A percentile compares a stretch with the other conserved stretches of the same genome.
These are phyloP conservation scores for Tinamus major DNA, from an alignment of 2,797 vertebrate genomes.

Conservation along the genomic window DNA sequence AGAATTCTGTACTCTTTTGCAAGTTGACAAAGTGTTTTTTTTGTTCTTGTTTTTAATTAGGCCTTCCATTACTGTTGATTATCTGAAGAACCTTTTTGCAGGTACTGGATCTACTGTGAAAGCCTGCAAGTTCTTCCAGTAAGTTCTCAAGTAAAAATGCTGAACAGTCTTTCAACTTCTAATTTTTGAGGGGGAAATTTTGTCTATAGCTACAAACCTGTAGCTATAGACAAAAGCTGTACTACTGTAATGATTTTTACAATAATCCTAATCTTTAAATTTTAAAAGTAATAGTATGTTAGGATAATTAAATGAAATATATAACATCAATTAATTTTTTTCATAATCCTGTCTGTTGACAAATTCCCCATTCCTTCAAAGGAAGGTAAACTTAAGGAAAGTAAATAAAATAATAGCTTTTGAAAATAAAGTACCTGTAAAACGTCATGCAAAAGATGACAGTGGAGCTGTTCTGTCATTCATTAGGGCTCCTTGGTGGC, in stretches of 20 bases:
- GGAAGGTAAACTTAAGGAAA: background rate
- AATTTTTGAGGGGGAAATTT: background rate
- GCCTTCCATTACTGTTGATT: conserved; percentile 84
- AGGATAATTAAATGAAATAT: background rate
- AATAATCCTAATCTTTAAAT: background rate
- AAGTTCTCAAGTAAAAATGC: conserved; percentile 74
- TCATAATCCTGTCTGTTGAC: background rate
- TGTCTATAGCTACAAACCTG: background rate
- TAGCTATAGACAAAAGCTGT: background rate
- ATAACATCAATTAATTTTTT: background rate
- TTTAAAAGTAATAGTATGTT: background rate
- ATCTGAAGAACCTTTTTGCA: conserved; percentile 88
- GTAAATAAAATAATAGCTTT: background rate
- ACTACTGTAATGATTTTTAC: background rate
- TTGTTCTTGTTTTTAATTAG: conserved; percentile 68
- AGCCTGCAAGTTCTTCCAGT: conserved; percentile 93
- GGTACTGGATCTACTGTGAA: conserved; percentile 87
- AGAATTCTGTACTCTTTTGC: background rate
- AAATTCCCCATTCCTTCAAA: background rate
- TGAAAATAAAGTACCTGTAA: background rate
- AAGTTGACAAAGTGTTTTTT: background rate
- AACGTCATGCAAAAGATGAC: background rate
- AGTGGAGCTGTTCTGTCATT: background rate
- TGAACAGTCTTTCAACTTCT: background rate
- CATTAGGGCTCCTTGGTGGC: background rate